These are phyloP conservation scores for Parotia lawesii DNA, from an alignment of 2,113 vertebrate species.

Conservation along the genomic window DNA sequence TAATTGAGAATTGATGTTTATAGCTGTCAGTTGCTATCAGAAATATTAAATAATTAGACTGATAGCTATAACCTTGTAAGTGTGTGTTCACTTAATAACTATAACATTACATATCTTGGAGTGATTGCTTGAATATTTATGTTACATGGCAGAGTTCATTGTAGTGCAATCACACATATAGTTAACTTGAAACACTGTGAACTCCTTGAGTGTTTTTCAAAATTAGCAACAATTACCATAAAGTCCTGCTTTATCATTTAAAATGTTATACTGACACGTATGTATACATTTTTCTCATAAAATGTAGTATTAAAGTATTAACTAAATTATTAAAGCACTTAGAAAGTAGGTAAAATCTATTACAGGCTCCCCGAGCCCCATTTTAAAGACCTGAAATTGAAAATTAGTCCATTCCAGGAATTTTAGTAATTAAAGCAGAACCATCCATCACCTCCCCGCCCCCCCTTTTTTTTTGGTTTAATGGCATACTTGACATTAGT, in stretches of 20 bases:
- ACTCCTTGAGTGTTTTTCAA: neutral
- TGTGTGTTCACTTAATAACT: neutral
- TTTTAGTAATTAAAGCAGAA: neutral
- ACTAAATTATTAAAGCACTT: neutral
- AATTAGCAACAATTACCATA: neutral
- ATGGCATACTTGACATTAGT: neutral
- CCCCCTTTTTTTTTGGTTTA: neutral
- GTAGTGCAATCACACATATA: neutral
- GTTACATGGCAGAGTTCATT: neutral
- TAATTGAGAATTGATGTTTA: neutral
- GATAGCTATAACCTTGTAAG: neutral
- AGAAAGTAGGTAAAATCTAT: neutral
- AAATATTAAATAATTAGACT: constrained; percentile 9
- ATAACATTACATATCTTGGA: neutral
- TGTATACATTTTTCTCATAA: neutral
- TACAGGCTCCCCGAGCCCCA: neutral
- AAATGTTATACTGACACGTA: neutral
- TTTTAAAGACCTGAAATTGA: neutral
- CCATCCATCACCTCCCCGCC: fast-evolving
- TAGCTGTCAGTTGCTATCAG: neutral
- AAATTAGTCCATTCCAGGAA: neutral
- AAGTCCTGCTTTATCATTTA: neutral
- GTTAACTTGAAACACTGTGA: neutral
- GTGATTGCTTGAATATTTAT: constrained; percentile 25
- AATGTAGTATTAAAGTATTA: neutral